Base-by-base conservation (phyloP, 2,113 vertebrate genomes). In the Deroptyus accipitrinus region DNA sequence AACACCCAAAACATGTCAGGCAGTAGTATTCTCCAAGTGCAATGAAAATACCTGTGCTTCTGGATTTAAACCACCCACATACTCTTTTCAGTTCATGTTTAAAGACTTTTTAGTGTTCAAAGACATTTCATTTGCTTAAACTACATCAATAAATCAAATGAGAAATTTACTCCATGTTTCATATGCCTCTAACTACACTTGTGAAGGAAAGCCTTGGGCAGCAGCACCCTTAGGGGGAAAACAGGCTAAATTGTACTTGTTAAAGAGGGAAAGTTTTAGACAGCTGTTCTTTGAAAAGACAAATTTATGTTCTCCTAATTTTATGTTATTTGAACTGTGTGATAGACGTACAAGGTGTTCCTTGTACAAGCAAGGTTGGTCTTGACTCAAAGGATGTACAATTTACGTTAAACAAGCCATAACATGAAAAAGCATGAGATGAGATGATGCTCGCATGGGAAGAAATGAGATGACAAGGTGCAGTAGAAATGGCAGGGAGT, bases 331-430 rank as follows among this genome's bases (percentile, higher is more conserved):
- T 76, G 74, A 75, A 67, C n/a, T 27, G 33, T 54, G 15, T 48
- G 79, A 88, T 14, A 61, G 90, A 81, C 2, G 3, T 23, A 83
- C 76, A 83, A 75, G 85, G 88, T 92, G 92, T 90, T 96, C 90
- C 92, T 57, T 82, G 52, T 92, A 42, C 67, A 30, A 62, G 81
- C 83, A 89, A 69, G 81, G 91, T 74, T 62, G 68, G 76, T 61
- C 90, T 85, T 93, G 94, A 81, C 73, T 92, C 83, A 62, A 41
- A 74, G 86, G 62, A 94, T 69, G 80, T 25, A 49, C 62, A 59
- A 59, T 13, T 63, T 14, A n/a, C 64, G 41, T 8, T 4, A 0
- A 42, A 84, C 96, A 77, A 91, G 96, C 92, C 6, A 0, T 13
- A 76, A 67, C 94, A 79, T 0, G 88, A 83, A 57, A 66, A 49